phyloP scores from a whole-genome alignment of 2,797 vertebrate genomes.

The Gymnothorax reevesii region DNA sequence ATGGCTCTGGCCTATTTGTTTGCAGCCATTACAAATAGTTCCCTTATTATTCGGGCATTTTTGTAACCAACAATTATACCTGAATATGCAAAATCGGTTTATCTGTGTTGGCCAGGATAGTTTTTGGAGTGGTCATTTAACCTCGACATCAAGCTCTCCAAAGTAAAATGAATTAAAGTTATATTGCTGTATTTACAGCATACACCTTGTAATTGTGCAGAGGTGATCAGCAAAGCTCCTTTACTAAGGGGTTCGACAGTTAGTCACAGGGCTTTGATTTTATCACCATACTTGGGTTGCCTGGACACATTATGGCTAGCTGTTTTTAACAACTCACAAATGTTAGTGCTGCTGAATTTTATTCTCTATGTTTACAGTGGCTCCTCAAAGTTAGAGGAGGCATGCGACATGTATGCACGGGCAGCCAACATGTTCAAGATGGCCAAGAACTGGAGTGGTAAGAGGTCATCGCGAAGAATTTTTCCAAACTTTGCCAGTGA shows the following conservation, averaged over 20 bases:
- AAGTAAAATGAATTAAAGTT: background rate
- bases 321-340: background rate
- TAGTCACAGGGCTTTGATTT: background rate
- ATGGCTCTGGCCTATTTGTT: background rate
- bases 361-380: slow-evolving; percentile 65
- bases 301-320: background rate
- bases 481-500: background rate
- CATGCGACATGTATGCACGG: slow-evolving; percentile 87
- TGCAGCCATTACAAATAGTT: background rate
- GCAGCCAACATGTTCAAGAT: slow-evolving; percentile 97
- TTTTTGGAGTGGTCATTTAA: background rate
- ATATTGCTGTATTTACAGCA: background rate
- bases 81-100: background rate
- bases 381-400: slow-evolving; percentile 89
- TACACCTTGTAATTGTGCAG: background rate
- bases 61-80: background rate
- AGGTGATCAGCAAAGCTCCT: background rate
- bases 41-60: background rate
- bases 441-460: slow-evolving; percentile 96
- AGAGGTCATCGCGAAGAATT: slow-evolving; percentile 30
- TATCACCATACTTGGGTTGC: background rate
- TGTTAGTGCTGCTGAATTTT: background rate
- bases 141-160: background rate
- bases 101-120: background rate
- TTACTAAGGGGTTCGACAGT: background rate